Conservation (phyloP, 2,888 invertebrate species). For the Thalpophila matura region DNA sequence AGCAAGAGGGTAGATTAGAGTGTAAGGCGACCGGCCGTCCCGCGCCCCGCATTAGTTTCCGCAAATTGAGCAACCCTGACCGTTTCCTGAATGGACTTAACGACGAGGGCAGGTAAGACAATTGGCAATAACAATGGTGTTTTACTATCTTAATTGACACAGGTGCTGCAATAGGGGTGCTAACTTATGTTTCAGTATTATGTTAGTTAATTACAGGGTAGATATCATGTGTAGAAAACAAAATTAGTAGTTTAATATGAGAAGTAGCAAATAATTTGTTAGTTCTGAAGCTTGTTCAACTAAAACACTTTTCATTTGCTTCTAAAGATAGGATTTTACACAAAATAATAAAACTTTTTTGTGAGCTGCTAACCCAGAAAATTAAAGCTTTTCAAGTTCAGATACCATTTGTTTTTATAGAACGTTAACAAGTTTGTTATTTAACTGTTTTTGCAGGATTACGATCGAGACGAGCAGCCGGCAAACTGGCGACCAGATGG, state of each 20-base stretch:
- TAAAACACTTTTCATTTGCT: conserved; percentile 4
- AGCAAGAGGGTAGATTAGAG: conserved; percentile 92
- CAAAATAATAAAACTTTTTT: conserved; percentile 21
- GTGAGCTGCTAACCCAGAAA: conserved; percentile 17
- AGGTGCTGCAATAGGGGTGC: conserved; percentile 34
- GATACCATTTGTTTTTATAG: conserved; percentile 32
- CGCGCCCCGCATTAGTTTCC: conserved; percentile 94
- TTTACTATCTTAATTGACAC: conserved; percentile 58
- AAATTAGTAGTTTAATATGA: neutral
- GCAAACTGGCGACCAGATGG: conserved; percentile 87
- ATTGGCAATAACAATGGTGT: conserved; percentile 56
- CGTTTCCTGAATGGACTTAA: conserved; percentile 92
- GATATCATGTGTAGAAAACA: neutral
- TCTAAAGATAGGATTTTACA: neutral
- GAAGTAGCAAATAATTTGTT: neutral
- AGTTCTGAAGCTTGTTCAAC: neutral
- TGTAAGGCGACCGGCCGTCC: conserved; percentile 96
- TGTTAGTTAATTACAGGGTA: conserved; percentile 9
- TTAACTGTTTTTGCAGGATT: conserved; percentile 84
- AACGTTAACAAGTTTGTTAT: conserved; percentile 9
- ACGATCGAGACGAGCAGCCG: conserved; percentile 89
- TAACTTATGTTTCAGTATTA: conserved; percentile 16
- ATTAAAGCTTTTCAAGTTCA: conserved; percentile 28
- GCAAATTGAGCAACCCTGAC: conserved; percentile 93
- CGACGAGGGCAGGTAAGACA: conserved; percentile 90